Evolutionary conservation across 2,113 vertebrate genomes (phyloP).

Genomic region (Clarias gariepinus): DNA sequence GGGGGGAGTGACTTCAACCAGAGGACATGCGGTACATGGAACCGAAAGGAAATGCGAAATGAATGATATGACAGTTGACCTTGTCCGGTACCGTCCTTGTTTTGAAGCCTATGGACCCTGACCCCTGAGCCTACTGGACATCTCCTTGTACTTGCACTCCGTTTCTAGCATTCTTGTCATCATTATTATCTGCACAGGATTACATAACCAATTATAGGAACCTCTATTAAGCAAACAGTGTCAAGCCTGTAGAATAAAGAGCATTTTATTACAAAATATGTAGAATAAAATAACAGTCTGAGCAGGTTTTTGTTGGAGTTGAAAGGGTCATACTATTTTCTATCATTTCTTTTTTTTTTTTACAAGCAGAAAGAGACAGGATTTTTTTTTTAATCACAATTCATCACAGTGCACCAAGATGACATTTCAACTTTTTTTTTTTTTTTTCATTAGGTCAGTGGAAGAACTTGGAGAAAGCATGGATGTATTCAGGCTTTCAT

Average conservation of each 20-base stretch:
- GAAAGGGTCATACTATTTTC: not conserved
- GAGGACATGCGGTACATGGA: conserved; percentile 76
- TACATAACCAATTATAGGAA: not conserved
- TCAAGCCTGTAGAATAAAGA: conserved; percentile 38
- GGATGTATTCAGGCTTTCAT: conserved; percentile 37
- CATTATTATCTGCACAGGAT: not conserved
- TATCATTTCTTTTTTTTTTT: not conserved
- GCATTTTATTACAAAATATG: conserved; percentile 7
- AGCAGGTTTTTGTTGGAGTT: not conserved
- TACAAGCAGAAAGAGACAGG: conserved; percentile 3
- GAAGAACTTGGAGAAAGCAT: conserved; percentile 39
- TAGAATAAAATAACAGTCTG: not conserved
- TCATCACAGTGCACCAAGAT: conserved; percentile 38
- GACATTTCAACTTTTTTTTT: conserved; percentile 14
- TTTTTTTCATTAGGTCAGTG: conserved; percentile 14
- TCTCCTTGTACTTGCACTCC: conserved; percentile 21
- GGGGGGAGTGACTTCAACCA: conserved; percentile 50
- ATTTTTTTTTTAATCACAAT: not conserved
- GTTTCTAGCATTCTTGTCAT: conserved; percentile 11
- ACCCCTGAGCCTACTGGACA: not conserved
- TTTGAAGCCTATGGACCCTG: not conserved
- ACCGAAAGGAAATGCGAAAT: conserved; percentile 72
- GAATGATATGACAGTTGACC: conserved; percentile 72
- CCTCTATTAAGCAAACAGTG: not conserved
- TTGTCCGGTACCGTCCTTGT: conserved; percentile 43